Base-by-base conservation (phyloP, 2,113 vertebrate genomes). In the Tragelaphus buxtoni region DNA sequence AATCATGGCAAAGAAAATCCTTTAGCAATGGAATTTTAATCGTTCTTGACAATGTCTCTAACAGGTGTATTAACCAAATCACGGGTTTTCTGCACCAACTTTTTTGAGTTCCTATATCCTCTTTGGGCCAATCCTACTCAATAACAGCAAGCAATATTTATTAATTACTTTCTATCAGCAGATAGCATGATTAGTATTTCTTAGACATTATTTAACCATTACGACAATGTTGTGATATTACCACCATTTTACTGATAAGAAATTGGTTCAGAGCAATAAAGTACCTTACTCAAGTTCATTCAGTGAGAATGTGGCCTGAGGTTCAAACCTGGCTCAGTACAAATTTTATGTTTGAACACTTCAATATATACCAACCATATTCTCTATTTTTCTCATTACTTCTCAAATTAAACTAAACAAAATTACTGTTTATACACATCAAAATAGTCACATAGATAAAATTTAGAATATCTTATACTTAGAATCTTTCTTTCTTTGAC, bases 11-110 rank as follows among this genome's bases (percentile, higher is more conserved):
- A 30, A 94, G 79, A 65, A 96, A 35, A 89, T 45, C 30, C 45
- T 93, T 86, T 85, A 76, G n/a, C 20, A 77, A 85, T 81, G 32
- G 28, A 94, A 91, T 97, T 84, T 88, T 95, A 93, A 86, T 35
- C 42, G 20, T 28, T 94, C 95, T 93, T 86, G 81, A 14, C 51
- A 88, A 91, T 17, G 26, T 77, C 49, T 77, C 8, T 53, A 58
- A 74, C 51, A 58, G 22, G 55, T 95, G 55, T 8, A 91, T n/a
- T 97, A 93, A 91, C 63, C 28, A 85, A 81, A 91, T 55, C 76
- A n/a, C 18, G 7, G 90, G 35, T 92, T 90, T 81, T 84, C 20
- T 65, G 20, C 53, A 3, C 12, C 39, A 77, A 58, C n/a, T 24
- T 90, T 63, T 69, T 22, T 79, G 86, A 88, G 61, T 91, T 30